These are phyloP conservation scores for Pammene fasciana DNA, from an alignment of 2,888 invertebrate species.

Conservation along the genomic window DNA sequence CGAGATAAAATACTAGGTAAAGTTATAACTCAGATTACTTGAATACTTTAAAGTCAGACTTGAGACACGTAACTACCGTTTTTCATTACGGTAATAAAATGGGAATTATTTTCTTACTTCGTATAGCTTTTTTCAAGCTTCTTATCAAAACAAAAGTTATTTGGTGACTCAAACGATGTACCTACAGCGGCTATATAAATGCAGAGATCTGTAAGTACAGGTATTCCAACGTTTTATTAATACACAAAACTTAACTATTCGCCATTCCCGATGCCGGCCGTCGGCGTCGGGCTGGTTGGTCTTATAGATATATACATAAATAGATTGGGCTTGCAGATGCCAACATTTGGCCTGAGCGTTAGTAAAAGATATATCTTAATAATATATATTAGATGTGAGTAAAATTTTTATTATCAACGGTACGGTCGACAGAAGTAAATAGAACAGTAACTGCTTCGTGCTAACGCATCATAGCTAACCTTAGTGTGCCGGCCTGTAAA, in stretches of 20 bases:
- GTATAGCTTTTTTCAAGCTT: background rate
- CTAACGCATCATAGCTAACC: background rate
- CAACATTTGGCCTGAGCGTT: no score
- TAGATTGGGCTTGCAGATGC: no score
- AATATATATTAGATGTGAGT: no score
- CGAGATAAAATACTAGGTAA: background rate
- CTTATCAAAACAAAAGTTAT: background rate
- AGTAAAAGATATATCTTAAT: no score
- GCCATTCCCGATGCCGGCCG: background rate
- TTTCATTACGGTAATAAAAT: slow-evolving; percentile 24
- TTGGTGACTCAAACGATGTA: background rate
- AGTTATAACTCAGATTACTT: background rate
- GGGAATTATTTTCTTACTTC: background rate
- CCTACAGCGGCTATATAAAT: background rate
- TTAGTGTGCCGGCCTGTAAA: slow-evolving; percentile 4
- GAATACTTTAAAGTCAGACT: slow-evolving; percentile 1
- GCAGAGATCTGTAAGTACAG: background rate
- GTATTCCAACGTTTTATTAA: background rate
- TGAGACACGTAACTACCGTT: background rate
- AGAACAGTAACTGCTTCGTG: background rate
- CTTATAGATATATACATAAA: no score
- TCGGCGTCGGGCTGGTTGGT: background rate
- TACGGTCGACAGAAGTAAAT: background rate
- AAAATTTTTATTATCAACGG: no score
- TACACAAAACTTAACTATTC: background rate